A percentile compares a stretch with the other conserved stretches of the same genome.
Conservation (phyloP, 2,113 vertebrate species). For the Hemichromis elongatus region DNA sequence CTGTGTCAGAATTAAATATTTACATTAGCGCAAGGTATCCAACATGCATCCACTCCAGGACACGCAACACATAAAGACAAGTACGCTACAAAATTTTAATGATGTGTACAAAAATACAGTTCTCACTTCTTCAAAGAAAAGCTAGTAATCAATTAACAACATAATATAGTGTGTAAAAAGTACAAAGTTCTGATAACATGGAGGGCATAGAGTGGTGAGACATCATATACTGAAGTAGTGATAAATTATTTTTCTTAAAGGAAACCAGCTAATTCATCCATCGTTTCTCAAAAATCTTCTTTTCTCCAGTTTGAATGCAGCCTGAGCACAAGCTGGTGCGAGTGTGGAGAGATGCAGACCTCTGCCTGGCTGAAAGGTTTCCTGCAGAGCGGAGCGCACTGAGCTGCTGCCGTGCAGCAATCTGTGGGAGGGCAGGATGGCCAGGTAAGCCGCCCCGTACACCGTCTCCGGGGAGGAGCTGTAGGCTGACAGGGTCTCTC, state of each 20-base stretch:
- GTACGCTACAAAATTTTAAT: neutral
- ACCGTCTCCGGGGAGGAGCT: slow-evolving; percentile 85
- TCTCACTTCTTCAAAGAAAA: neutral
- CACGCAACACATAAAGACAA: neutral
- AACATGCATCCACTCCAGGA: neutral
- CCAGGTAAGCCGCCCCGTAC: slow-evolving; percentile 85
- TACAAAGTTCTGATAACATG: neutral
- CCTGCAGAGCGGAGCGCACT: slow-evolving; percentile 72
- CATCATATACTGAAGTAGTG: neutral
- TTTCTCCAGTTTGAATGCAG: neutral
- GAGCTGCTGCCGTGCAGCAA: slow-evolving; percentile 80
- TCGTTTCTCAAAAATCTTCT: neutral
- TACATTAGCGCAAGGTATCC: neutral
- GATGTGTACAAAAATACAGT: neutral
- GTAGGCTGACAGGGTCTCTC: slow-evolving; percentile 85
- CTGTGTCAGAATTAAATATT: neutral
- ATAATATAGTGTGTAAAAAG: neutral
- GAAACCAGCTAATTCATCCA: neutral
- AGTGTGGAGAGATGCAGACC: slow-evolving; percentile 61
- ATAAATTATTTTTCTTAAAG: neutral
- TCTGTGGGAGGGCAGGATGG: slow-evolving; percentile 82
- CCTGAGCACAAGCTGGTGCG: neutral
- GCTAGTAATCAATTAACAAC: neutral
- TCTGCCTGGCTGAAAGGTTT: slow-evolving; percentile 72
- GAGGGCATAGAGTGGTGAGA: neutral